Conservation (phyloP, 2,113 vertebrate species). For the Lepus europaeus region DNA sequence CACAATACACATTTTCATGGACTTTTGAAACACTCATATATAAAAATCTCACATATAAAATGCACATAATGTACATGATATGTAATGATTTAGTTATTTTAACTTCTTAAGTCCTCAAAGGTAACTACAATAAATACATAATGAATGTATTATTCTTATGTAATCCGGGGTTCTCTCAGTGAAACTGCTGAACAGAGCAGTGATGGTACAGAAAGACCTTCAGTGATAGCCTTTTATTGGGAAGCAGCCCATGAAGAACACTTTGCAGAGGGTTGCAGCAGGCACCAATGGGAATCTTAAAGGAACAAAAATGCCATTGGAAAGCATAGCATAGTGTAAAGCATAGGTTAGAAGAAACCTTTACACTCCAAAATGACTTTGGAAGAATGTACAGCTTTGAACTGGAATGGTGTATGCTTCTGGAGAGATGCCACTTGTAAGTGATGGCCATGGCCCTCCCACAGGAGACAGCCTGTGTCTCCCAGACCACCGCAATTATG, state of each 20-base stretch:
- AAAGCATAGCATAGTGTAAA: not conserved
- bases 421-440: slow-evolving; percentile 79
- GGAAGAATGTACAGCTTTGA: slow-evolving; percentile 1
- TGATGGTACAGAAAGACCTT: not conserved
- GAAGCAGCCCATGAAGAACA: not conserved
- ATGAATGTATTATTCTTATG: not conserved
- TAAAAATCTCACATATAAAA: not conserved
- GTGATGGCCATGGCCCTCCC: slow-evolving; percentile 76
- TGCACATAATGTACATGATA: not conserved
- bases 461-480: slow-evolving; percentile 83
- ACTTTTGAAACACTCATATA: not conserved
- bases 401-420: not conserved
- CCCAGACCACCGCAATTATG: slow-evolving; percentile 82
- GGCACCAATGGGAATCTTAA: not conserved
- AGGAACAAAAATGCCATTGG: not conserved
- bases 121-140: not conserved
- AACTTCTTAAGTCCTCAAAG: slow-evolving; percentile 39
- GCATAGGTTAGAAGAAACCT: not conserved
- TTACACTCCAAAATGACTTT: not conserved
- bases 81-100: not conserved
- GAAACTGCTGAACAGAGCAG: not conserved
- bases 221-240: not conserved
- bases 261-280: not conserved
- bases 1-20: not conserved
- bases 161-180: not conserved